Evolutionary conservation across 2,113 vertebrate genomes (phyloP), one percentile per base, ranked within the genome.

Genomic region (Rhombomys opimus): DNA sequence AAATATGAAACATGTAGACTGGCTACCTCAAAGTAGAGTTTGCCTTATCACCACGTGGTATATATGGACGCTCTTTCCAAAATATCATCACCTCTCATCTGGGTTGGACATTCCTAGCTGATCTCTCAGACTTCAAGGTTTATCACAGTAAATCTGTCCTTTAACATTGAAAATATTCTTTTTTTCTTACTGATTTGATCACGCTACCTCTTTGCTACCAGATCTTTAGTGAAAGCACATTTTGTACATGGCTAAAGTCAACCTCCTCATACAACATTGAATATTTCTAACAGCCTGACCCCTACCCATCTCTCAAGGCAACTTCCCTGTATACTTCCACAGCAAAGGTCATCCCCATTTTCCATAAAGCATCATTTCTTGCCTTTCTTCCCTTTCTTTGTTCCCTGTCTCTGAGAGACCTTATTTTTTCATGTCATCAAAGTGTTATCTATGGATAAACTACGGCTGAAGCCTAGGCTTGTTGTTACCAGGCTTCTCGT

Each of bases 211-310:
- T 92, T 73, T 68, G 4, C 81, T 87, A 32, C 22, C 68, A 65
- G 70, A 81, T 80, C 15, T 20, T 88, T 13, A 85, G n/a, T 57
- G 41, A 91, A 85, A 81, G 87, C 5, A 72, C 50, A 77, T 61
- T 93, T 96, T 80, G 25, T 57, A 76, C 27, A 13, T 81, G 38
- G 72, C n/a, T 23, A 72, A 85, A 14, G 32, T 92, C 72, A 85
- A 91, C 72, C 76, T 94, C 32, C 89, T 87, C 50, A 18, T 81
- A 59, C 81, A 84, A 50, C 27, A 72, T 20, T 87, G 46, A 76
- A 2, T 89, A 84, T 54, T 77, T 87, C 57, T 89, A 61, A 85
- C 7, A 59, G 5, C 72, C 65, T 92, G 17, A 54, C 25, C 41
- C 12, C 50, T 89, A 82, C 2, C 15, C 9, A 85, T 72, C 38